Evolutionary conservation across 2,113 vertebrate genomes (phyloP).

Genomic region (Alaudala cheleensis): DNA sequence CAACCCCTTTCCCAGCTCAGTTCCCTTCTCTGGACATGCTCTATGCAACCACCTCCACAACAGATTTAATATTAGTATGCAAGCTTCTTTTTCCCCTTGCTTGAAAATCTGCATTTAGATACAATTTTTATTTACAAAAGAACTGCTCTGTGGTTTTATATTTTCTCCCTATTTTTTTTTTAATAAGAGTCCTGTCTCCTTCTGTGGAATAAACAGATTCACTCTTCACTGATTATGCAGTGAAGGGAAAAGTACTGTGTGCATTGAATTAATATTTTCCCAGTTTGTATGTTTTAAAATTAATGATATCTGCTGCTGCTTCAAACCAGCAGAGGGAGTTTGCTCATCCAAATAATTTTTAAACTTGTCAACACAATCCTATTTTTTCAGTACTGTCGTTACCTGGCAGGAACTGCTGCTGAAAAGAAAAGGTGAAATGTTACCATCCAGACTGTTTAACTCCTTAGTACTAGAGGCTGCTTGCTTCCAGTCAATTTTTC

Average conservation of each 20-base stretch:
- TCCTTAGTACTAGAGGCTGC: background rate
- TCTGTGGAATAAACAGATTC: background rate
- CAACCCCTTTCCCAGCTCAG: background rate
- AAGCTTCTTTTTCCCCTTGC: background rate
- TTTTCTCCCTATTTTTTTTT: background rate
- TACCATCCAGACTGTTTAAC: background rate
- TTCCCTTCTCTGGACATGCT: background rate
- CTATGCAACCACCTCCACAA: background rate
- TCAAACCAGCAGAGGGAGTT: slow-evolving; percentile 64
- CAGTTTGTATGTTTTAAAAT: background rate
- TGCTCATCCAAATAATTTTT: background rate
- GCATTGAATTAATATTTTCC: background rate
- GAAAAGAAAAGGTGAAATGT: background rate
- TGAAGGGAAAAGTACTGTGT: background rate
- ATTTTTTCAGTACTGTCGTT: background rate
- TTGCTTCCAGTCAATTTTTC: background rate
- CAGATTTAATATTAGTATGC: background rate
- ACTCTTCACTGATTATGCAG: background rate
- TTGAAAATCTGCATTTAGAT: background rate
- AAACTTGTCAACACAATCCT: background rate
- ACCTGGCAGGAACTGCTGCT: background rate
- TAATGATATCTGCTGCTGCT: background rate
- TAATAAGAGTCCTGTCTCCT: background rate
- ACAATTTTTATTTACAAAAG: background rate
- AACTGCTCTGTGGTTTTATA: background rate